Base-by-base conservation (phyloP, 92 coral and sea anemone genomes). In the Zoanthus gigantus region DNA sequence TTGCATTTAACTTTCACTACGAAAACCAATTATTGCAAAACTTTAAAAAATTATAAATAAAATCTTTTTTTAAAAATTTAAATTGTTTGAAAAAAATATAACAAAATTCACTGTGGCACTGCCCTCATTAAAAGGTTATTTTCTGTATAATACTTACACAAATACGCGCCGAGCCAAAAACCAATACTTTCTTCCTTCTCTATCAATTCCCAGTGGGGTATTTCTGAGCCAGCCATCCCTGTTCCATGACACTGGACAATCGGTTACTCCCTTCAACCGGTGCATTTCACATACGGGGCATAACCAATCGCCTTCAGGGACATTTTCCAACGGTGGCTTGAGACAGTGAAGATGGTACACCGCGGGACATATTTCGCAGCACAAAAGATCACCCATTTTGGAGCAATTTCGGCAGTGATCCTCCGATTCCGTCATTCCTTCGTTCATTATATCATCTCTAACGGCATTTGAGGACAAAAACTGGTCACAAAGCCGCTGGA, bases 241-340 rank as follows among this genome's bases (percentile, higher is more conserved):
- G 90, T 89, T 93, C 93, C 99, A 96, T 69, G 86, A 92, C 86
- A 91, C 80, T 30, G 77, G 85, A 75, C 99, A 97, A 87, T 97
- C 99, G 31, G 97, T 92, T 76, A 97, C 99, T 84, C 99, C 99
- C 91, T 92, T 94, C 44, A 97, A 91, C 47, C 90, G 94, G 92
- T 97, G 96, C 23, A 83, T 89, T 89, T 94, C 95, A 87, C 99
- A 97, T 94, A 97, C 92, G 80, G 99, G 99, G 82, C 99, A 97
- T 65, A 95, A 86, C 99, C 99, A 97, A 94, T 97, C 99, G 77
- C 99, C 99, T 28, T 93, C 97, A 2, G 99, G 99, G 32, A 97
- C 99, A 77, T 90, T 92, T 97, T 97, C 99, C 52, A 97, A 84
- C 90, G 99, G 95, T 23, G 99, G 99, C 66, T 97, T 97, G 29